These are phyloP conservation scores for Phainopepla nitens DNA, from an alignment of 2,113 vertebrate genomes.

Conservation along the genomic window DNA sequence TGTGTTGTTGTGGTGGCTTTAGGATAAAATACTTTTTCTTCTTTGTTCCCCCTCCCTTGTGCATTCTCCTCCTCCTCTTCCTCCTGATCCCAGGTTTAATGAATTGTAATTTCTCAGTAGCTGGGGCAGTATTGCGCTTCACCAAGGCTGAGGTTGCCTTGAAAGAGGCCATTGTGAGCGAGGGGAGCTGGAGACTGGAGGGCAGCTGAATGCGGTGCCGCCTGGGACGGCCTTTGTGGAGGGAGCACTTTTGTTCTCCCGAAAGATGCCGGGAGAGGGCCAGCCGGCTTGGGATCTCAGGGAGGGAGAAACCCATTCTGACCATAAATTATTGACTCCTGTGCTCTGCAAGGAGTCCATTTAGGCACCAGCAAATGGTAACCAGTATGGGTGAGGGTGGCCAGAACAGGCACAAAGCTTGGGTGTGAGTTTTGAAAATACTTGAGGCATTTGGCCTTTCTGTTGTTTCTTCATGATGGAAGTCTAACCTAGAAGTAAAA, in stretches of 20 bases:
- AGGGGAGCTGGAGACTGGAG: neutral
- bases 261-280: neutral
- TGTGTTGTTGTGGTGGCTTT: neutral
- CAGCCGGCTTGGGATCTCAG: neutral
- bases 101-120: neutral
- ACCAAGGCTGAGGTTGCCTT: neutral
- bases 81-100: constrained; percentile 15
- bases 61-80: neutral
- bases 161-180: constrained; percentile 54
- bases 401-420: neutral
- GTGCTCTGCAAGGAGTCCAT: neutral
- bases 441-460: neutral
- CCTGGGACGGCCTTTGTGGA: constrained; percentile 24
- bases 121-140: neutral
- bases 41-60: neutral
- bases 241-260: constrained; percentile 41
- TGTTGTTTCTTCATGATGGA: neutral
- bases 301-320: neutral
- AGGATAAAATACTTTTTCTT: neutral
- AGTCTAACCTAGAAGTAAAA: neutral
- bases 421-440: neutral
- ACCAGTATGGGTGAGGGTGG: neutral
- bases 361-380: neutral
- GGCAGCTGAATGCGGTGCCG: neutral
- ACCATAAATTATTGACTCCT: neutral